These are phyloP conservation scores for Coptodon rendalli DNA, from an alignment of 2,113 vertebrate genomes.

Conservation along the genomic window DNA sequence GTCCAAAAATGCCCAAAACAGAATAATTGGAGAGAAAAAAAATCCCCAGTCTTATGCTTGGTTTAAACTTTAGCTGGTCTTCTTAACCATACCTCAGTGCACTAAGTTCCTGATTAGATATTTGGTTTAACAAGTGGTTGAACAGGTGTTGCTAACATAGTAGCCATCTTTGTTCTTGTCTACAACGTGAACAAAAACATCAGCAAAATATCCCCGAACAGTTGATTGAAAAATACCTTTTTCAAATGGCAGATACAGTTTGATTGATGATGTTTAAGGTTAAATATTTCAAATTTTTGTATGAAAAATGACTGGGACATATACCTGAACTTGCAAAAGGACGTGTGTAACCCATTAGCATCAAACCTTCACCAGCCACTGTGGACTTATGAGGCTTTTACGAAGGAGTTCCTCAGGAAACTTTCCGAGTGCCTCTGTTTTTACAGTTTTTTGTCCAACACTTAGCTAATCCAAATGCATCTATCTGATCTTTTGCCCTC, in stretches of 20 bases:
- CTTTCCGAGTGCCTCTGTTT: neutral
- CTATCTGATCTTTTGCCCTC: neutral
- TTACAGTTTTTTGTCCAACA: neutral
- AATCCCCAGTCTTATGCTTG: accelerated
- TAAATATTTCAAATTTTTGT: neutral
- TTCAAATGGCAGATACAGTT: accelerated
- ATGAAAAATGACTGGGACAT: neutral
- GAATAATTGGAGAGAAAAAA: neutral
- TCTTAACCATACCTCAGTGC: neutral
- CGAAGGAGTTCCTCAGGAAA: neutral
- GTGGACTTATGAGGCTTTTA: neutral
- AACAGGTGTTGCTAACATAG: neutral
- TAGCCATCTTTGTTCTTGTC: neutral
- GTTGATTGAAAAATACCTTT: neutral
- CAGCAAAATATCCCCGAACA: neutral
- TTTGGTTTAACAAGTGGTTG: neutral
- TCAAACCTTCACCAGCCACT: neutral
- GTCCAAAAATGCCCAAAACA: neutral
- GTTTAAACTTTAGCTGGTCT: neutral
- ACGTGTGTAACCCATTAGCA: neutral
- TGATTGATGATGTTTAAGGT: neutral
- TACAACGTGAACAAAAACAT: neutral
- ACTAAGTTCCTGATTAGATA: neutral
- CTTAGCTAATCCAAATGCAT: neutral
- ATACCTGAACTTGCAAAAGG: accelerated